Evolutionary conservation across 2,888 invertebrate genomes (phyloP).

Genomic region (Apantesis nais): DNA sequence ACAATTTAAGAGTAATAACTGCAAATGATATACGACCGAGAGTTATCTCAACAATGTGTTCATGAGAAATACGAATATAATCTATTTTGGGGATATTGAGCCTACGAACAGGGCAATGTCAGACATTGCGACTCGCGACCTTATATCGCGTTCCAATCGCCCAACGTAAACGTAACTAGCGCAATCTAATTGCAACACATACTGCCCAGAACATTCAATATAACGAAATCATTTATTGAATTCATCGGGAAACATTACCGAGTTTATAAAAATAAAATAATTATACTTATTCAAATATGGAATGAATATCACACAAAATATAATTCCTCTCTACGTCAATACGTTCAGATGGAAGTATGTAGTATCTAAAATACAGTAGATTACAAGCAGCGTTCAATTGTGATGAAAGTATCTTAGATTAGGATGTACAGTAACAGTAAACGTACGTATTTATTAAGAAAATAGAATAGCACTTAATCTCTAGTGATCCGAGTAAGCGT

Average conservation of each 20-base stretch:
- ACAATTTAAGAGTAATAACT: conserved; percentile 79
- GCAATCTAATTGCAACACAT: conserved; percentile 82
- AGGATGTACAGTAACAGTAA: conserved; percentile 63
- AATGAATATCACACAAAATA: conserved; percentile 84
- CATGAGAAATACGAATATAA: conserved; percentile 58
- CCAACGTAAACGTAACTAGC: conserved; percentile 73
- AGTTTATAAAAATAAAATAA: conserved; percentile 71
- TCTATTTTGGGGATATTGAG: conserved; percentile 27
- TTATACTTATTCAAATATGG: conserved; percentile 68
- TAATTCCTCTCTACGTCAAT: conserved; percentile 67
- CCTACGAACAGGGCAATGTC: conserved; percentile 71
- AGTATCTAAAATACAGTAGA: conserved; percentile 45
- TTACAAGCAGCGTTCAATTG: conserved; percentile 40
- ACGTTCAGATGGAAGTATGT: conserved; percentile 42
- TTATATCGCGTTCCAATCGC: conserved; percentile 39
- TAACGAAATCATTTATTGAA: conserved; percentile 57
- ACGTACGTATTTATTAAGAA: conserved; percentile 81
- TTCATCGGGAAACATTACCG: conserved; percentile 66
- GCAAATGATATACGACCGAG: conserved; percentile 76
- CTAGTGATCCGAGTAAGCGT: conserved; percentile 85
- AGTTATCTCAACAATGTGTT: conserved; percentile 71
- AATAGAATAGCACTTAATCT: conserved; percentile 83
- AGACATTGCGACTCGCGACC: conserved; percentile 65
- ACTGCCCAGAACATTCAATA: conserved; percentile 53
- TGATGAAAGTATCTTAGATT: conserved; percentile 61